Base-by-base conservation (phyloP, 2,888 invertebrate species). In the Andricus quercusramuli region DNA sequence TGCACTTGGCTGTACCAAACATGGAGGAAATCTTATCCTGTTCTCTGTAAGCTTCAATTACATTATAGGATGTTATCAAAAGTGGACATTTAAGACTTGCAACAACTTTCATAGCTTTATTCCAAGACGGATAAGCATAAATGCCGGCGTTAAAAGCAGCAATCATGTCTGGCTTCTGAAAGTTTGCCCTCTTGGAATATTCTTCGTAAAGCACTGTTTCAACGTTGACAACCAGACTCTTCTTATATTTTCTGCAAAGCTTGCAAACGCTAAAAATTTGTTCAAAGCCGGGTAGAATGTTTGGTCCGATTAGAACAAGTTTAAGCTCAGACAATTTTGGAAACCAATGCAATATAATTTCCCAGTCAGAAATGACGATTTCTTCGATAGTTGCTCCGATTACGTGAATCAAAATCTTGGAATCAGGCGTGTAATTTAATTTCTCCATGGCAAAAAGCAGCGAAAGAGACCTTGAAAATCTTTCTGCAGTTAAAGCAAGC, bases 281-380 rank as follows among this genome's bases (percentile, higher is more conserved):
- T 64, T 29, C 74, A 79, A 44, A 78, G 79, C 68, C 56, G 1
- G 77, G 77, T 41, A 76, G 56, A 56, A 92, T 82, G 78, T 92
- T 90, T 20, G 91, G 91, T 8, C 92, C 91, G 76, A 92, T 84
- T 56, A 92, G 84, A 76, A 89, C 44, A 41, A 92, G 77, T 44
- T 82, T 82, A 44, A 90, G 51, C 9, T 64, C 79, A n/a, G 44
- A 86, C 32, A 90, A 78, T 22, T 83, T 41, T 37, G 87, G 85
- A 51, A 90, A 41, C 87, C 89, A 90, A 82, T 92, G 92, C 13
- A 91, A 86, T 6, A 92, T 76, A 44, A 87, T 86, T 86, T 92
- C 91, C 89, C 91, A 91, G 78, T 86, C 81, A 77, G 84, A 82
- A 41, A 85, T 25, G 83, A 80, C 3, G 87, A 79, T 80, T 92